Base-by-base conservation (phyloP, 2,113 vertebrate genomes). In the Alethe castanea region DNA sequence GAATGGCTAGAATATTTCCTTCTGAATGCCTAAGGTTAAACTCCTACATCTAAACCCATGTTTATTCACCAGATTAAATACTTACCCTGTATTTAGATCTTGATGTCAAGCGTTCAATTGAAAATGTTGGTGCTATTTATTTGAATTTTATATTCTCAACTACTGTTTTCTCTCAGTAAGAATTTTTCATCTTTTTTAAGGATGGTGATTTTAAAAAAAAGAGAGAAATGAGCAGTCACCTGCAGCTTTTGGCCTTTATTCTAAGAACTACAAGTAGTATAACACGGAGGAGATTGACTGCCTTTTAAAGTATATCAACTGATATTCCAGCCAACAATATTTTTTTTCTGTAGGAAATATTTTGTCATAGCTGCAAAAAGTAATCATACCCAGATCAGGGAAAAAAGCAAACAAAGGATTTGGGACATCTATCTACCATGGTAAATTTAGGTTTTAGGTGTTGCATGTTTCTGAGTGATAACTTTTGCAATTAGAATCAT, bases 41-140 rank as follows among this genome's bases (percentile, higher is more conserved):
- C 59, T 86, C 66, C 57, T 79, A 25, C 84, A 36, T 92, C 54
- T 88, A 93, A 96, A 88, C 77, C 69, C 36, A 69, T 86, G 80
- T 74, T 93, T 92, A 88, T 94, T 90, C 60, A 92, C 60, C 50
- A 86, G 74, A 83, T 94, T 88, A 78, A 64, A 48, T 82, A 64
- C 78, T 93, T 94, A 90, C 67, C 53, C 80, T 90, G 53, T 90
- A 88, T 94, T 92, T 95, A 95, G 82, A 95, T 86, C 67, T 82
- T 83, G n/a, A 93, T 90, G 61, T 86, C 73, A 91, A 11, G 77
- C 25, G 17, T 91, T 93, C 65, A 45, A 40, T 92, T 85, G 48
- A 86, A 93, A 95, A 88, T 88, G 40, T 95, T 93, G 65, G 35
- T 92, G 19, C 31, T 95, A 72, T 94, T 95, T 84, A 48, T 72